Evolutionary conservation across 1,140 invertebrate genomes (phyloP).

Genomic region (Bombus turneri): DNA sequence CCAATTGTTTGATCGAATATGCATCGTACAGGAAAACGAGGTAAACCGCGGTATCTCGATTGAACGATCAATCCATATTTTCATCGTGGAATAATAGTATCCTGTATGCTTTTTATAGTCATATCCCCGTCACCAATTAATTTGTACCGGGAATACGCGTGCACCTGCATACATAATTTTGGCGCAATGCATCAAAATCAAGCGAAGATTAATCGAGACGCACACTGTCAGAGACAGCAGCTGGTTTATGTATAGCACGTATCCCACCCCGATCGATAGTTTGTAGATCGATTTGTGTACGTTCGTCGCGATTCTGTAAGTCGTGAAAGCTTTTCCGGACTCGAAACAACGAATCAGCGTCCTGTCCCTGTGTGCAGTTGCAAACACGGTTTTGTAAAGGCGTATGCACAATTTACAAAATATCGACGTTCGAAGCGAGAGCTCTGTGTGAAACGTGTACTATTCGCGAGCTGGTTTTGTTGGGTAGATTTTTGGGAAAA

Average conservation of each 20-base stretch:
- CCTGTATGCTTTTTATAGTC: background rate
- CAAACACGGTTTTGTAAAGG: background rate
- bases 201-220: constrained; percentile 40
- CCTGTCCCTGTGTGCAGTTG: too few relatives aligned
- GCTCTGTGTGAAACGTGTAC: too few relatives aligned
- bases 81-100: background rate
- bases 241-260: background rate
- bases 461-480: too few relatives aligned
- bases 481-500: background rate
- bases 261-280: background rate
- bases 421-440: constrained; percentile 14
- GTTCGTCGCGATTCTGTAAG: background rate
- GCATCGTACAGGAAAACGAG: background rate
- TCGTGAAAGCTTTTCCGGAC: background rate
- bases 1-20: background rate
- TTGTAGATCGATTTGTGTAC: background rate
- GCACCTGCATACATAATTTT: constrained; percentile 39
- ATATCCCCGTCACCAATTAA: background rate
- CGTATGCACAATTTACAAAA: constrained; percentile 15
- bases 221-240: constrained; percentile 10
- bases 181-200: constrained; percentile 27
- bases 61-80: background rate
- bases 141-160: background rate
- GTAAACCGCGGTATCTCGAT: background rate
- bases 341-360: background rate